Evolutionary conservation across 2,888 invertebrate species (phyloP).

Genomic region (Campoletis raptor): DNA sequence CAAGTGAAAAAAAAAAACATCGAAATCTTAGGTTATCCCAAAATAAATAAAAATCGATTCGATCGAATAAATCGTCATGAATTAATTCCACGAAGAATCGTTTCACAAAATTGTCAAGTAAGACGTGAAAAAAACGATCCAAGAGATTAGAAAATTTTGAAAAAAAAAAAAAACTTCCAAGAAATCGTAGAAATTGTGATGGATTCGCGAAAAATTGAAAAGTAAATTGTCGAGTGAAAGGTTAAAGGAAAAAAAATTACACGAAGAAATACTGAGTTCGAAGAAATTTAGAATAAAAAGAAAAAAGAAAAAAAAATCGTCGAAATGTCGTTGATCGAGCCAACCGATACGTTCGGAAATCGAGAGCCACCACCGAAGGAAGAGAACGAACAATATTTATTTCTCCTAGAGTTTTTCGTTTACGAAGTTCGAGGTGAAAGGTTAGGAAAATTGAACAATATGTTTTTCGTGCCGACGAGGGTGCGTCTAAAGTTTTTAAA

Average conservation of each 20-base stretch:
- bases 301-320: conserved; percentile 22
- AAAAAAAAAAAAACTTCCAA: neutral
- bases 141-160: neutral
- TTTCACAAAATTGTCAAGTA: neutral
- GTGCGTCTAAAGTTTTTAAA: conserved; percentile 87
- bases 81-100: neutral
- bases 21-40: conserved; percentile 21
- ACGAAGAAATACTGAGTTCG: neutral
- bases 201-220: neutral
- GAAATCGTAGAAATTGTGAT: neutral
- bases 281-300: neutral
- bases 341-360: conserved; percentile 56
- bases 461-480: conserved; percentile 85
- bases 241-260: neutral
- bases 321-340: conserved; percentile 49
- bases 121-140: neutral
- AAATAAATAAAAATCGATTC: neutral
- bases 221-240: neutral
- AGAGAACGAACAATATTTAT: conserved; percentile 81
- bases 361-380: conserved; percentile 44
- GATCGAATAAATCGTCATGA: neutral
- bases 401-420: conserved; percentile 88
- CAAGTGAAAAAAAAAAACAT: neutral
- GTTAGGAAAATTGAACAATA: conserved; percentile 79
- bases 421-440: conserved; percentile 84